Percentiles rank a stretch among this genome's conserved stretches.
These are phyloP conservation scores for Hoplostethus mediterraneus DNA, from an alignment of 2,797 vertebrate genomes.

Conservation along the genomic window DNA sequence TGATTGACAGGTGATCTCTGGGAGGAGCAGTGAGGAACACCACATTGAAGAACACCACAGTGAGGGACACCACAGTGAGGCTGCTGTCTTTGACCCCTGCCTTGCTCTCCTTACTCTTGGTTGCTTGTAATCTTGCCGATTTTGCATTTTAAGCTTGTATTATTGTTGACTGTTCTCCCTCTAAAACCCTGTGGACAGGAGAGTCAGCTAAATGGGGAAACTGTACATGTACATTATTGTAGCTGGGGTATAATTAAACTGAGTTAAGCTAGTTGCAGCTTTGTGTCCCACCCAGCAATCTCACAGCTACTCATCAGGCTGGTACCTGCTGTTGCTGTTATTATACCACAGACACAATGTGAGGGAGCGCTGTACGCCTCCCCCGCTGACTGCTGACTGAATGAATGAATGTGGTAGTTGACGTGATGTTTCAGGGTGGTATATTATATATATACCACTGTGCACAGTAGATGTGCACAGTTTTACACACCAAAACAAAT, in stretches of 20 bases:
- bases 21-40: too few relatives aligned
- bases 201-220: constrained; percentile 64
- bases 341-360: constrained; percentile 23
- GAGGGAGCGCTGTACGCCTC: constrained; percentile 12
- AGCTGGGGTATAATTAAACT: constrained; percentile 65
- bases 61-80: neutral
- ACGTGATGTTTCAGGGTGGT: neutral
- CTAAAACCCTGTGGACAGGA: constrained; percentile 35
- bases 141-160: constrained; percentile 57
- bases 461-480: too few relatives aligned
- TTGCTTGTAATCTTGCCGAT: constrained; percentile 37
- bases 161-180: constrained; percentile 71
- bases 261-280: constrained; percentile 64
- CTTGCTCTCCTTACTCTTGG: constrained; percentile 35
- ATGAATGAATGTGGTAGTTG: constrained; percentile 7
- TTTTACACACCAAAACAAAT: too few relatives aligned
- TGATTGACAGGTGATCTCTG: too few relatives aligned
- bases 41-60: too few relatives aligned
- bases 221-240: constrained; percentile 66
- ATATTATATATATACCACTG: neutral
- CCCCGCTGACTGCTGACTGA: constrained; percentile 23
- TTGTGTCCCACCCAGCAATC: constrained; percentile 70
- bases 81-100: neutral
- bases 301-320: constrained; percentile 61
- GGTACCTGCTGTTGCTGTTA: constrained; percentile 46